Percentiles rank a stretch among this genome's conserved stretches.
Conservation (phyloP, 30 jellyfish, hydroid and myxozoan genomes). For the Euphysa ruthae region DNA sequence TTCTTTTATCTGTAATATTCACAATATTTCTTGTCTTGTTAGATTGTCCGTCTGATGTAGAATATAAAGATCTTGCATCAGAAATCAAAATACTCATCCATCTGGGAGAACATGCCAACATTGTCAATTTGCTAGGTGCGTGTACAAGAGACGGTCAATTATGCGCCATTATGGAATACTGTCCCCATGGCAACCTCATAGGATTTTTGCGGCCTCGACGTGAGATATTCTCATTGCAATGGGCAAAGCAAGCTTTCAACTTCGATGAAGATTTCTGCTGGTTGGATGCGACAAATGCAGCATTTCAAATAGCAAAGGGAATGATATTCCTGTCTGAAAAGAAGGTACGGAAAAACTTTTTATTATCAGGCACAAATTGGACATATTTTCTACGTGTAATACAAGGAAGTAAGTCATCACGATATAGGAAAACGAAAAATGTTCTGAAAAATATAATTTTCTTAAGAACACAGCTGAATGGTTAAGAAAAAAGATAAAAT, state of each 20-base stretch:
- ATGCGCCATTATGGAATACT: conserved; percentile 73
- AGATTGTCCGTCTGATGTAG: conserved; percentile 69
- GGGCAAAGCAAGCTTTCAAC: conserved; percentile 39
- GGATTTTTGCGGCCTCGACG: conserved; percentile 57
- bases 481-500: too few species aligned
- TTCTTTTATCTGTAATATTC: too few species aligned
- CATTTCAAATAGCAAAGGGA: conserved; percentile 80
- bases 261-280: conserved; percentile 30
- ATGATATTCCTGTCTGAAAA: conserved; percentile 78
- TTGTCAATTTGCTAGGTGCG: conserved; percentile 86
- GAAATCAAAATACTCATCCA: conserved; percentile 80
- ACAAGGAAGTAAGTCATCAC: too few species aligned
- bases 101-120: conserved; percentile 77
- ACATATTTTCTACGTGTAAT: too few species aligned
- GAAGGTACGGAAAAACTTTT: too few species aligned
- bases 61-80: conserved; percentile 81
- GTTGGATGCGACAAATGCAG: conserved; percentile 47
- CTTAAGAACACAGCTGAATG: too few species aligned
- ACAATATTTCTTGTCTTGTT: too few species aligned
- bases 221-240: conserved; percentile 45
- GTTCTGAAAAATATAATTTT: too few species aligned
- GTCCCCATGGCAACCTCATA: conserved; percentile 75
- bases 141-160: conserved; percentile 74
- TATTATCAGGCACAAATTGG: too few species aligned
- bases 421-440: too few species aligned